phyloP scores from a whole-genome alignment of 2,888 invertebrate species.

The Limnephilus rhombicus region DNA sequence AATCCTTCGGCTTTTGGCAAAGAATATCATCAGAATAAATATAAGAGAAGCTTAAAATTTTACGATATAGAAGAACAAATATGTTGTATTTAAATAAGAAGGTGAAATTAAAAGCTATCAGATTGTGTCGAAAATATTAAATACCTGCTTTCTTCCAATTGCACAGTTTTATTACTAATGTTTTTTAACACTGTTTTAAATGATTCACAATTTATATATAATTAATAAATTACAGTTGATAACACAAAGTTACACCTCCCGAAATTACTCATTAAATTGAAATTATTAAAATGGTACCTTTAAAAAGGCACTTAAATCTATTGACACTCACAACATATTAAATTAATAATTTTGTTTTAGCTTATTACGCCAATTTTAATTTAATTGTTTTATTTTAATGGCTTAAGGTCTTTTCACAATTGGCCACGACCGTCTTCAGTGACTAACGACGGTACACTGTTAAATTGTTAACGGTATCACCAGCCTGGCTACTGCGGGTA shows the following conservation, averaged over 20 bases:
- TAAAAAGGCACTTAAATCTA: background rate
- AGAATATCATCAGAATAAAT: too few relatives aligned
- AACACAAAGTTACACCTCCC: background rate
- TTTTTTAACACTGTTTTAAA: background rate
- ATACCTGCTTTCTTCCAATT: background rate
- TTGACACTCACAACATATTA: background rate
- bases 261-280: background rate
- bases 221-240: background rate
- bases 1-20: too few relatives aligned
- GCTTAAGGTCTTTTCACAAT: background rate
- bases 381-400: background rate
- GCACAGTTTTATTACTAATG: background rate
- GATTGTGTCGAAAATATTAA: background rate
- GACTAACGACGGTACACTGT: background rate
- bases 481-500: background rate
- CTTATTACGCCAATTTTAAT: background rate
- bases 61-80: too few relatives aligned
- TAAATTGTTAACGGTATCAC: conserved; percentile 1
- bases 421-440: background rate
- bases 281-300: background rate
- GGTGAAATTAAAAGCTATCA: background rate
- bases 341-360: background rate
- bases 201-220: background rate
- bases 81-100: too few relatives aligned
- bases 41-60: too few relatives aligned